Evolutionary conservation across 2,797 vertebrate genomes (phyloP).

Genomic region (Argya squamiceps): DNA sequence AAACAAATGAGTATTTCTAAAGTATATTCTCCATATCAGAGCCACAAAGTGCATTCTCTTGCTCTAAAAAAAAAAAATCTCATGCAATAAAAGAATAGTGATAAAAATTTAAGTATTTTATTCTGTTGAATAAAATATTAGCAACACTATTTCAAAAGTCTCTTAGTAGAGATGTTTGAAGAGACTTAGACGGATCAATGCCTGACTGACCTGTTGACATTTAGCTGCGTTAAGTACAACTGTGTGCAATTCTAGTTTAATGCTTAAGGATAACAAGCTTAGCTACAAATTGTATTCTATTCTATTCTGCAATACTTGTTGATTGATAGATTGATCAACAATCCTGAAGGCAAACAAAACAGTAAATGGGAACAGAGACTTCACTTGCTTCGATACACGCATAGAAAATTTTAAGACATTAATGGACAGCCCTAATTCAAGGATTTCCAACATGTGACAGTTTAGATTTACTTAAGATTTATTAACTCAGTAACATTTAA

Average conservation of each 20-base stretch:
- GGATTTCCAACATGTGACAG: background rate
- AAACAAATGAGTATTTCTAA: background rate
- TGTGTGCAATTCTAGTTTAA: background rate
- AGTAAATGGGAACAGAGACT: background rate
- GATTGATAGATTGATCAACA: background rate
- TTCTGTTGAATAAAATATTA: background rate
- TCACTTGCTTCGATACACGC: background rate
- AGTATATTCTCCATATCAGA: background rate
- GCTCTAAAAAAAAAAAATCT: background rate
- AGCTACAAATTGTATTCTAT: background rate
- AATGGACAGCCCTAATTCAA: background rate
- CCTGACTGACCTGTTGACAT: background rate
- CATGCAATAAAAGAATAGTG: background rate
- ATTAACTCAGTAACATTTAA: background rate
- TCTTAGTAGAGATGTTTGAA: background rate
- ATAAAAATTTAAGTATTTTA: background rate
- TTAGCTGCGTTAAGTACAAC: background rate
- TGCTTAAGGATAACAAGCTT: background rate
- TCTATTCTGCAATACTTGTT: background rate
- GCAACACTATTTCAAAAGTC: background rate
- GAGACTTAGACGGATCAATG: background rate
- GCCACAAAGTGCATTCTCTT: background rate
- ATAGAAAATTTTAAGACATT: background rate
- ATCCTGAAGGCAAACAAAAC: background rate
- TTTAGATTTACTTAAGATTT: background rate